Percentiles rank a stretch among this genome's conserved stretches.
phyloP scores from a whole-genome alignment of 1,140 invertebrate genomes.

The Triops cancriformis region DNA sequence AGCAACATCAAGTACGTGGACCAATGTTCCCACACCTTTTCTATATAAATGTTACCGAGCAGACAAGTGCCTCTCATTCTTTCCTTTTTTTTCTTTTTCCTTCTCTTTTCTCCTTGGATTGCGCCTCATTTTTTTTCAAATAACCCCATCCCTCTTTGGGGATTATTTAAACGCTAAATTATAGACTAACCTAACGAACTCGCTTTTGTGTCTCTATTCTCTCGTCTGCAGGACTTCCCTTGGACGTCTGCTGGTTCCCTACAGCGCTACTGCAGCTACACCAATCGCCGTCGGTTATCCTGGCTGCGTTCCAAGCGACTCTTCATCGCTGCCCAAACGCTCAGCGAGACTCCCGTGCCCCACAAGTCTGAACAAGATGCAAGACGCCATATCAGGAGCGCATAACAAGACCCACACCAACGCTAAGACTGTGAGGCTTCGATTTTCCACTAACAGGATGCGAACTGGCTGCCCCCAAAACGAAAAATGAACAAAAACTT shows the following conservation, averaged over 20 bases:
- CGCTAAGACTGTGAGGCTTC: no score
- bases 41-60: background rate
- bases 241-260: background rate
- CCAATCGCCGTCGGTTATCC: background rate
- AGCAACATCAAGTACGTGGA: background rate
- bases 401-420: background rate
- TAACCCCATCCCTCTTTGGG: background rate
- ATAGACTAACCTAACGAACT: slow-evolving; percentile 6
- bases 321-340: background rate
- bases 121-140: background rate
- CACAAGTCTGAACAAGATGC: background rate
- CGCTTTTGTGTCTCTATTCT: slow-evolving; percentile 6
- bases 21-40: background rate
- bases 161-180: background rate
- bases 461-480: background rate
- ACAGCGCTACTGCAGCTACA: background rate
- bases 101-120: no score
- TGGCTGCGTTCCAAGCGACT: slow-evolving; percentile 4
- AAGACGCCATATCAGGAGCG: background rate
- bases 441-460: background rate
- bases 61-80: background rate
- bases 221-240: background rate
- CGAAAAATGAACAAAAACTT: background rate
- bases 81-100: background rate
- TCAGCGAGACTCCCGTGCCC: background rate